phyloP scores from a whole-genome alignment of 2,797 vertebrate genomes.

The Thamnophis elegans region DNA sequence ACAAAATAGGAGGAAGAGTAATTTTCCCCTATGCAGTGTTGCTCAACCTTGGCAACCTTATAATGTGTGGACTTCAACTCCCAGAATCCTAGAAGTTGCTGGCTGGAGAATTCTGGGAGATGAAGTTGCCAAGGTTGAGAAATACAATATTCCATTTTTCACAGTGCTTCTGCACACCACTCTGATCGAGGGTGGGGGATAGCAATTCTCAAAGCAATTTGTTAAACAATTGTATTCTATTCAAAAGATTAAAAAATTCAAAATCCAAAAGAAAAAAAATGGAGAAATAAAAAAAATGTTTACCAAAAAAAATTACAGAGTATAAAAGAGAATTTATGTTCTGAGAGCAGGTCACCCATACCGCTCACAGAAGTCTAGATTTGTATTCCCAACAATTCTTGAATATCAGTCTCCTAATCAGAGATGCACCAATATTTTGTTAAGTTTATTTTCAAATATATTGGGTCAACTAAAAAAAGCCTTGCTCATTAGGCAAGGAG shows the following conservation, averaged over 20 bases:
- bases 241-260: neutral
- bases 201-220: neutral
- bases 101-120: neutral
- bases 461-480: neutral
- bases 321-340: neutral
- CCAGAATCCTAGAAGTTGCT: neutral
- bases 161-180: neutral
- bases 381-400: neutral
- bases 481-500: neutral
- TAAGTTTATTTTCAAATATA: neutral
- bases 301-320: neutral
- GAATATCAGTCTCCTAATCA: neutral
- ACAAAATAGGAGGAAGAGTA: neutral
- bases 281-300: neutral
- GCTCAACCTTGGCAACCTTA: neutral
- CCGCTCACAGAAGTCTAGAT: neutral
- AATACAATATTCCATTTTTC: neutral
- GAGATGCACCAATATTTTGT: neutral
- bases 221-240: neutral
- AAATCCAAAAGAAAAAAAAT: neutral
- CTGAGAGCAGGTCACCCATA: neutral
- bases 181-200: neutral
- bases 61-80: neutral
- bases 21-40: neutral
- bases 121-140: neutral